Conservation (phyloP, 1,140 invertebrate genomes). For the Latrodectus geometricus region DNA sequence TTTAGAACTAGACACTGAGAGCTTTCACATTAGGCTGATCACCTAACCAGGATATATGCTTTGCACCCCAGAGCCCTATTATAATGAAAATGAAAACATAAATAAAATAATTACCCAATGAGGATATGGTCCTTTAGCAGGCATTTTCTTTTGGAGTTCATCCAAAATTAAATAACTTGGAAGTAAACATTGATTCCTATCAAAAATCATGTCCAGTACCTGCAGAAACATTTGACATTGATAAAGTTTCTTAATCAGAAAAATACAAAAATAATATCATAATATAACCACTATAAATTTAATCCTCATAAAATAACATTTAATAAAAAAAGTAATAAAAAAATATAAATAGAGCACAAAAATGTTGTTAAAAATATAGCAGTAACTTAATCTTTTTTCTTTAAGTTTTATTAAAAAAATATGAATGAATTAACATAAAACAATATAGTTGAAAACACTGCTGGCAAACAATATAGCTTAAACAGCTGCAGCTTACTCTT, state of each 20-base stretch:
- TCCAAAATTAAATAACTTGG: slow-evolving; percentile 95
- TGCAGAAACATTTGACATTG: slow-evolving; percentile 44
- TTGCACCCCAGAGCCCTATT: no score
- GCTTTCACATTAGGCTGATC: no score
- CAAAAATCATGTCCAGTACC: slow-evolving; percentile 88
- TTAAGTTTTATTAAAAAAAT: background rate
- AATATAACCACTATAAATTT: background rate
- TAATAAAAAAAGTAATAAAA: background rate
- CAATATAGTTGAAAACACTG: background rate
- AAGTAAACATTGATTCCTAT: slow-evolving; percentile 89
- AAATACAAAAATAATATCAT: background rate
- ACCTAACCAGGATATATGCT: no score
- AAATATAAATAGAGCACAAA: background rate
- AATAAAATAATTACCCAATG: slow-evolving; percentile 82
- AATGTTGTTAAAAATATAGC: background rate
- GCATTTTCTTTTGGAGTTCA: slow-evolving; percentile 84
- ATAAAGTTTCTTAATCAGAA: background rate
- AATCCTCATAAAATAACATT: background rate
- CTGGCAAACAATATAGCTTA: background rate
- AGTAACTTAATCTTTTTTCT: background rate
- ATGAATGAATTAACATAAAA: background rate
- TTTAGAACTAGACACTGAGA: no score
- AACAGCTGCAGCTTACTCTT: slow-evolving; percentile 69
- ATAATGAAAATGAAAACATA: background rate
- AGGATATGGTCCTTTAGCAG: slow-evolving; percentile 75